Evolutionary conservation across 2,113 vertebrate species (phyloP).

Genomic region (Emydocephalus ijimae): DNA sequence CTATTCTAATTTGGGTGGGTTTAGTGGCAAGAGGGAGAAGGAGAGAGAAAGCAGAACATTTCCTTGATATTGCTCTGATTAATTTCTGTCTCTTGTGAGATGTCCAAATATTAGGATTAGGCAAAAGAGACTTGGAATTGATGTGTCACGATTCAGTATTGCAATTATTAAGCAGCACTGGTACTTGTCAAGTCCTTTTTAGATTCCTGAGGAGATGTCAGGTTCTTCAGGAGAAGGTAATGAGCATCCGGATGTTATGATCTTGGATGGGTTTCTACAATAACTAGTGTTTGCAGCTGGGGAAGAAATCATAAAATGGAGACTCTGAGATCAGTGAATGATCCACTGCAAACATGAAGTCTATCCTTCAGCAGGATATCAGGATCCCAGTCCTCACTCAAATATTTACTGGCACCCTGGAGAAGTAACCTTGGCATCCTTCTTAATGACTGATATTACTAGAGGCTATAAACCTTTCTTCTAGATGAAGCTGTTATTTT

Average conservation of each 20-base stretch:
- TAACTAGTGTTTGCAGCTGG: background rate
- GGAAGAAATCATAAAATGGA: background rate
- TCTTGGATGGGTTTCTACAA: background rate
- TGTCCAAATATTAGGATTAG: background rate
- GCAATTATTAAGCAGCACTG: background rate
- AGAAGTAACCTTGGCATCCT: background rate
- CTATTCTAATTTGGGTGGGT: background rate
- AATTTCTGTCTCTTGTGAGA: background rate
- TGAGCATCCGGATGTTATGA: background rate
- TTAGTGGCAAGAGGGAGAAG: background rate
- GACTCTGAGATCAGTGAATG: background rate
- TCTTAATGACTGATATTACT: background rate
- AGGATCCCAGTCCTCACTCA: background rate
- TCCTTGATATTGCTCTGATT: background rate
- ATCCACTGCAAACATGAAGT: background rate
- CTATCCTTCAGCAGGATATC: background rate
- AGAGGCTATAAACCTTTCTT: background rate
- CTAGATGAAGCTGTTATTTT: background rate
- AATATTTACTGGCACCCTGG: background rate
- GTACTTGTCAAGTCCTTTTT: conserved; percentile 5
- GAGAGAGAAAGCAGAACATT: background rate
- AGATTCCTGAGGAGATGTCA: background rate
- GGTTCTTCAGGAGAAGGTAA: background rate
- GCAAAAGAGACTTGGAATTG: background rate
- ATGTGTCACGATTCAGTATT: background rate